Base-by-base conservation (phyloP, 1,140 invertebrate genomes). In the Helicoverpa armigera region DNA sequence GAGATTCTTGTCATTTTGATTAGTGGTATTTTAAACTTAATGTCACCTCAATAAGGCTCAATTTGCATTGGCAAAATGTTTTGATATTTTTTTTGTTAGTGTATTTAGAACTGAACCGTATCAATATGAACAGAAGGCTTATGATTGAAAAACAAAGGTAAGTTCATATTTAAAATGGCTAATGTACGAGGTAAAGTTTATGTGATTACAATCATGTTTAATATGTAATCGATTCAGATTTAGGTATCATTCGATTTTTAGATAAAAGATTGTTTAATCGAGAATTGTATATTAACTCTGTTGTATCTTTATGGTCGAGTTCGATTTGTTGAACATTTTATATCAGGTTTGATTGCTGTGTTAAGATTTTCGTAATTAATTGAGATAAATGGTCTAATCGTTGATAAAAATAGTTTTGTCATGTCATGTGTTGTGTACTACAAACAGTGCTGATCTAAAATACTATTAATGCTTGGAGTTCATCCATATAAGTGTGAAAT, bases 191-290 rank as follows among this genome's bases (percentile, higher is more conserved):
- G 4, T 43, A 43, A 50, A 77, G 50, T 77, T 77, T 77, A 77
- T 77, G 61, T 77, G 75, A 67, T 77, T 67, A 43, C 50, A 54
- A 43, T 5, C 50, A 67, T 77, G 61, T 77, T 76, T 51, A 50
- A 51, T 53, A 65, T 35, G 51, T 65, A 77, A 77, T 77, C 75
- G 61, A 77, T 67, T 77, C 61, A 77, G 75, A 65, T 77, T 77
- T 77, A 43, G 75, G 75, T 43, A 56, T 77, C 60, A 77, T 77
- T 77, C 75, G 75, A 77, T 77, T 67, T 63, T 31, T 67, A 43
- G 60, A 67, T 77, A 77, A 67, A 77, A 65, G 50, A 77, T 77
- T 65, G 75, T 67, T 77, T 65, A 77, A 67, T 65, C 61, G 75
- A 77, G 67, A 67, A 67, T 48, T 18, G 18, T 63, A 50, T 76